Base-by-base conservation (phyloP, 2,888 invertebrate species). In the Tigriopus californicus region DNA sequence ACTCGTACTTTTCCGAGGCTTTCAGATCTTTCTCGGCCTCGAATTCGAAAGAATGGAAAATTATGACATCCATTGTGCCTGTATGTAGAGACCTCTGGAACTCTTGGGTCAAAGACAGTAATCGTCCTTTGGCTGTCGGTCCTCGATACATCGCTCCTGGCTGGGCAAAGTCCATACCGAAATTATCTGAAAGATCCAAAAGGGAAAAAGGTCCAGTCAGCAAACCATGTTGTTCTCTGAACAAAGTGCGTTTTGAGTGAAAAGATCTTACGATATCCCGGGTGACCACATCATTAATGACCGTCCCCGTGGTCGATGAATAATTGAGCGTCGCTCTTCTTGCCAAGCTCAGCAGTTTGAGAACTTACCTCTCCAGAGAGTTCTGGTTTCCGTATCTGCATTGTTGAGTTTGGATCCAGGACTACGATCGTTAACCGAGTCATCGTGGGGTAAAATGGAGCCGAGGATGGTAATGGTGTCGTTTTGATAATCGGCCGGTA, bases 391-490 rank as follows among this genome's bases (percentile, higher is more conserved):
- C 5, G 24, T 25, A n/a, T 58, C 48, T 20, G 58, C 47, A 58
- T 48, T 58, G 49, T 25, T 25, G 15, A 58, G 15, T 33, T 58
- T 58, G n/a, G 58, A 58, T n/a, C 58, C 58, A 12, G 48, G 33
- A 15, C 48, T 49, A 33, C 58, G 48, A 52, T 64, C 62, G 41
- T 64, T 64, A 13, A 64, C 64, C 15, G 64, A 64, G 47, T 64
- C 64, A 41, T 64, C 64, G 54, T 64, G 64, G 13, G 61, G 62
- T 5, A 64, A 47, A 0, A 63, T 20, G 4, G 59, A 51, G 2
- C 62, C 62, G 13, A 64, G 54, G 5, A 64, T 51, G 1, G 40
- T 47, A 22, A 53, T 51, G 1, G 61, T 63, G 33, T 63, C 62
- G 18, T 55, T 40, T 41, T 56, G 49, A 53, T 64, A 64, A 5